Base-by-base conservation (phyloP, 2,113 vertebrate genomes). In the Danionella cerebrum region DNA sequence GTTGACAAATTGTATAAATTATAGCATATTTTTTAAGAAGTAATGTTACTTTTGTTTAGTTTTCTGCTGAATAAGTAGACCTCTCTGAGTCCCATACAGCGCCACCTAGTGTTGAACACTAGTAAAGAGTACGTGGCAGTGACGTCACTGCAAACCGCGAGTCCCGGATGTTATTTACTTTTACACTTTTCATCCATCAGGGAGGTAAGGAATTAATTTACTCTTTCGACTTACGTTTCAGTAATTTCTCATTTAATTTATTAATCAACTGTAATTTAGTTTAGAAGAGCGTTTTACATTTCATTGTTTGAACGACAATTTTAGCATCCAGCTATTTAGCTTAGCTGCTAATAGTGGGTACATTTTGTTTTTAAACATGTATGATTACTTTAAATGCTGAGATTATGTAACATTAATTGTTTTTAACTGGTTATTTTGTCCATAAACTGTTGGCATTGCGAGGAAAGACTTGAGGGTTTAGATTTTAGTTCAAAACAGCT, bases 101-200 rank as follows among this genome's bases (percentile, higher is more conserved):
- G 29, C 24, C 57, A 31, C 57, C 57, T 31, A 8, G 24, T 54
- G 9, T 54, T 22, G 2, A 54, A 14, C 0, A 33, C 8, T 24
- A 14, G 33, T 29, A 16, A 65, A 66, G 45, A 33, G 42, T 44
- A 78, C 70, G 70, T 78, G 70, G 70, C 67, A 60, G 4, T 78
- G 73, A 75, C 67, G 73, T 75, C 55, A 42, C 2, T 10, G 7
- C 14, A 7, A 19, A 2, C 4, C 3, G 5, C 1, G 36, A 14
- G 16, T 65, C 76, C 70, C 76, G 73, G 73, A 78, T 78, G 10
- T 55, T 38, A n/a, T 33, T 21, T 22, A 51, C 29, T 54, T 33
- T 29, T 3, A 27, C 52, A 16, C 50, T 24, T 27, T 47, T 21
- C 48, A 57, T 0, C 19, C 13, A 33, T 11, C 11, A 59, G 54